A percentile compares a stretch with the other conserved stretches of the same genome.
phyloP scores from a whole-genome alignment of 2,888 invertebrate genomes.

The Synanthedon myopaeformis region DNA sequence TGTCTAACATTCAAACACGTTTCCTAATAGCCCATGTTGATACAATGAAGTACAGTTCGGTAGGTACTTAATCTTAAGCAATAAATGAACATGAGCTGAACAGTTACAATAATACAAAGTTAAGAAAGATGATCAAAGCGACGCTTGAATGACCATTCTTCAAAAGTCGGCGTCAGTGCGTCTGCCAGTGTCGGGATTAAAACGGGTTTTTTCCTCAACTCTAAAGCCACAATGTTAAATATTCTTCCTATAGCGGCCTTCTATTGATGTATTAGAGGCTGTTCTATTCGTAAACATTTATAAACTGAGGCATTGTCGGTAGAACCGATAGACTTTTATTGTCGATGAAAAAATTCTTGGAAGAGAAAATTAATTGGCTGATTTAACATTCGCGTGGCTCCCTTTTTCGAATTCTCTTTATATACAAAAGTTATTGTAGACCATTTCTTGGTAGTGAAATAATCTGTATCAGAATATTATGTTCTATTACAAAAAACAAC shows the following conservation, averaged over 20 bases:
- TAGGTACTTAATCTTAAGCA: too few species aligned
- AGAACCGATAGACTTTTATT: background rate
- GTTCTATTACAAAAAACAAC: too few species aligned
- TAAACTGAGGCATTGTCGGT: background rate
- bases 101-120: too few species aligned
- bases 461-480: too few species aligned
- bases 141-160: background rate
- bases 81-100: too few species aligned
- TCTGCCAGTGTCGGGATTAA: slow-evolving; percentile 18
- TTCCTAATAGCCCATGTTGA: too few species aligned
- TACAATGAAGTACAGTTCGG: too few species aligned
- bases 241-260: background rate
- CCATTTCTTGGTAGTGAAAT: background rate
- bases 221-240: background rate
- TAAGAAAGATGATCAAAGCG: background rate
- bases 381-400: too few species aligned
- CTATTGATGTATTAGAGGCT: background rate
- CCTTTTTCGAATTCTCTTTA: too few species aligned
- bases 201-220: slow-evolving; percentile 17
- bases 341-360: too few species aligned
- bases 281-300: background rate
- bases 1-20: too few species aligned
- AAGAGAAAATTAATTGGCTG: too few species aligned
- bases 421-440: slow-evolving; percentile 1
- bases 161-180: slow-evolving; percentile 20